These are phyloP conservation scores for Ips typographus DNA, from an alignment of 1,140 invertebrate genomes.

Conservation along the genomic window DNA sequence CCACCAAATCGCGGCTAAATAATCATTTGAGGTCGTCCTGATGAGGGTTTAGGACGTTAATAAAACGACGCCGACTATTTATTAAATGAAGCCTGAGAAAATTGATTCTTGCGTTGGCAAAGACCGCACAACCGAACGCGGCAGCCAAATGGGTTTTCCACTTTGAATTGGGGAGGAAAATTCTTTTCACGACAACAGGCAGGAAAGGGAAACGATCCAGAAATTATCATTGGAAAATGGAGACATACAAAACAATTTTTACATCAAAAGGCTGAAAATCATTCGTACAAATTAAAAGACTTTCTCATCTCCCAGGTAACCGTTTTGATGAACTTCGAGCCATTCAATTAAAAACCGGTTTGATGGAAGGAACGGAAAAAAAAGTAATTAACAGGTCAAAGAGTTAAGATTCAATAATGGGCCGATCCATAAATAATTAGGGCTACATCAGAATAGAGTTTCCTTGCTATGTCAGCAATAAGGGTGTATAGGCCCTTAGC, in stretches of 20 bases:
- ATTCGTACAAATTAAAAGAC: background rate
- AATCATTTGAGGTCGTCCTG: background rate
- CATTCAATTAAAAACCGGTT: background rate
- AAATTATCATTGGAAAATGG: conserved; percentile 6
- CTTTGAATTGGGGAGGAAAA: background rate
- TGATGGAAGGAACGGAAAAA: background rate
- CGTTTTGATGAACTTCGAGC: background rate
- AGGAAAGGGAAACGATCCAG: conserved; percentile 5
- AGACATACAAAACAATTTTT: background rate
- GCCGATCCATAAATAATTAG: conserved; percentile 2
- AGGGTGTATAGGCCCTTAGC: background rate
- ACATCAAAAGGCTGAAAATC: background rate
- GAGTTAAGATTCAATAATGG: conserved; percentile 2
- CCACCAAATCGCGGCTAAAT: background rate
- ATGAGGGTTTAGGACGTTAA: conserved; percentile 9
- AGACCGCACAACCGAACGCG: conserved; percentile 7
- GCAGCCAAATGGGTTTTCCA: conserved; percentile 4
- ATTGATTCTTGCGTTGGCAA: conserved; percentile 13
- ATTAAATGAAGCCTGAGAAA: conserved; percentile 11
- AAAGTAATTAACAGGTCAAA: conserved; percentile 8
- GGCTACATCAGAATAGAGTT: background rate
- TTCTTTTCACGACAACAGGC: conserved; percentile 11
- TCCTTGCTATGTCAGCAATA: background rate
- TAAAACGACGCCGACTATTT: conserved; percentile 11
- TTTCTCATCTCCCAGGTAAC: too few species aligned